Base-by-base conservation (phyloP, 2,888 invertebrate genomes). In the Drosophila borealis region DNA sequence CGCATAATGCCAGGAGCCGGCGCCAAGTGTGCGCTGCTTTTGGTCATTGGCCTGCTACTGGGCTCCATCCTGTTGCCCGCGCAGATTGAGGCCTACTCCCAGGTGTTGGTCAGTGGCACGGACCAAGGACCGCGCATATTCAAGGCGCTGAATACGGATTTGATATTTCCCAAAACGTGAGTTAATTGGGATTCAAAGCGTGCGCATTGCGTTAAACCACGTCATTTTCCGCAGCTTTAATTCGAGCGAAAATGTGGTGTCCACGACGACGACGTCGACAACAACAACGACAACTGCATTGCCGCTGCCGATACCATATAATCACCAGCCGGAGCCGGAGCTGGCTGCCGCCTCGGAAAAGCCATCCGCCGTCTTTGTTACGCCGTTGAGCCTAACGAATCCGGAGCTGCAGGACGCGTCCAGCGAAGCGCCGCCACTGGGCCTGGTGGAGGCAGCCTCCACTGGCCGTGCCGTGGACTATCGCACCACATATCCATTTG, bases 401-500 rank as follows among this genome's bases (percentile, higher is more conserved):
- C 36, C 34, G 21, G 67, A 61, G 1, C 1, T 39, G 9, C n/a
- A 42, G 5, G 25, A 39, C 9, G 5, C 21, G 9, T 11, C 49
- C 3, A 76, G 77, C 5, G 73, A 62, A 9, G 46, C 19, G 14
- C 17, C 69, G 5, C 56, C 62, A 1, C 42, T 14, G 44, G 65
- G 51, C 4, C 33, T 68, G 39, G 33, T 54, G 21, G 75, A 76
- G 53, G 78, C 63, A 1, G 86, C 81, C 6, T 89, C 91, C 41
- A 91, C 91, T 5, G 92, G 92, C 61, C 92, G 92, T 34, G 90
- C 92, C 36, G 88, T 90, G 19, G 91, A 91, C 74, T 89, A 90
- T 77, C 89, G 85, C 36, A 81, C 89, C 21, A 81, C 79, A n/a
- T 91, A 90, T 89, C 91, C 91, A 14, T 91, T 92, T 74, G 88